Conservation (phyloP, 2,113 vertebrate species). For the Ptyas mucosa region DNA sequence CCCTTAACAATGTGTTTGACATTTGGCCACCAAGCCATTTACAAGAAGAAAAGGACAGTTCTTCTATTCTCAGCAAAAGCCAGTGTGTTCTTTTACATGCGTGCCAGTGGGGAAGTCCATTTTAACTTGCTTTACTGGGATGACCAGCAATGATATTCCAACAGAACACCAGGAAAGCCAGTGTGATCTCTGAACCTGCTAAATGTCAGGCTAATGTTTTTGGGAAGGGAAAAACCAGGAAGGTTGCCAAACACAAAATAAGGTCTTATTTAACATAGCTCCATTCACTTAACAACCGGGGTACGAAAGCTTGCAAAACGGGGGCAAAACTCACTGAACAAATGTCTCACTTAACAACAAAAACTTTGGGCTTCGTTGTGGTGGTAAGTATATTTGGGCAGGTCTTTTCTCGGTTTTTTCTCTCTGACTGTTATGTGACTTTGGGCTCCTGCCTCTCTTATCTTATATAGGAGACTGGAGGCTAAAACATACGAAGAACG, state of each 20-base stretch:
- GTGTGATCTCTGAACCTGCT: neutral
- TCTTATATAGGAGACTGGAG: too few relatives aligned
- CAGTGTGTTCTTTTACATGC: neutral
- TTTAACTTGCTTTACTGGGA: neutral
- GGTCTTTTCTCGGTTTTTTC: neutral
- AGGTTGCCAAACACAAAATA: neutral
- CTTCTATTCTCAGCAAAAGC: neutral
- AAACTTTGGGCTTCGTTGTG: neutral
- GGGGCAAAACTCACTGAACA: neutral
- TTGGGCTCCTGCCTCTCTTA: neutral
- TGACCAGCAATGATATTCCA: neutral
- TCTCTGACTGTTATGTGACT: neutral
- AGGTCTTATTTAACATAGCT: neutral
- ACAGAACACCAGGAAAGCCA: neutral
- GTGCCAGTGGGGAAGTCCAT: neutral
- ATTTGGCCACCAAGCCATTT: conserved; percentile 14
- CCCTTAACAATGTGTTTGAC: conserved; percentile 27
- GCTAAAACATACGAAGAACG: too few relatives aligned
- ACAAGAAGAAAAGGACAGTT: neutral
- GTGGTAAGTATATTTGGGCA: neutral
- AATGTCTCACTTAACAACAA: neutral
- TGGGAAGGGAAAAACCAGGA: neutral
- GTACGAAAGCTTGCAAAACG: neutral
- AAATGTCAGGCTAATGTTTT: neutral
- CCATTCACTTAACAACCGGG: neutral